Base-by-base conservation (phyloP, 35 echinoderm and acorn worm genomes). In the Ophiothrix spiculata region DNA sequence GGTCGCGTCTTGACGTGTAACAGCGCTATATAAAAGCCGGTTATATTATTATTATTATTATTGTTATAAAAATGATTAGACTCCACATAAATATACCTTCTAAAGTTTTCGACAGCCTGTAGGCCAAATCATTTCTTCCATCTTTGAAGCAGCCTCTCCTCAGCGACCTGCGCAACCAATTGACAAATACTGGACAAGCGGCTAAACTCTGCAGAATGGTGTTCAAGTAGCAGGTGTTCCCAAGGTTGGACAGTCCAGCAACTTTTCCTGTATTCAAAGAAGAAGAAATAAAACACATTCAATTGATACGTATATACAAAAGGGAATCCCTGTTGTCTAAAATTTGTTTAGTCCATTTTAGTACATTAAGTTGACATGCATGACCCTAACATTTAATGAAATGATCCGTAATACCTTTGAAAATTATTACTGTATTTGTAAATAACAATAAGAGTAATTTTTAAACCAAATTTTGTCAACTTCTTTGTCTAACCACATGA, bases 191-290 rank as follows among this genome's bases (percentile, higher is more conserved):
- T 38, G 92, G 92, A 79, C 96, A 99, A n/a, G 96, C 88, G 15
- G 96, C 92, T 32, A 99, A 77, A 80, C 96, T 99, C 83, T 99
- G 96, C 15, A 99, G 74, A 60, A 99, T 91, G 37, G 96, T 93
- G 84, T 99, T 99, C 83, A 99, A 73, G 79, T 94, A 99, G 64
- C 96, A 99, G 3, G 96, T 99, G 80, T 99, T 99, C 31, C 96
- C 96, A 37, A 94, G 82, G 40, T 99, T 99, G 33, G 91, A 89
- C 32, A 99, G 86, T 0, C 96, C 96, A 39, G 96, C 91, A 80
- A 93, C 92, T 91, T 92, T 94, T 69, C 92, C 96, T 99, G 96
- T 15, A 73, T 76, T 69, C 56, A 76, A 78, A 87, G 34, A 46
- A 38, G 42, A 36, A 79, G 23, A 37, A 86, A 46, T 28, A 21